These are phyloP conservation scores for Eupithecia tripunctaria DNA, from an alignment of 2,888 invertebrate species.

Conservation along the genomic window DNA sequence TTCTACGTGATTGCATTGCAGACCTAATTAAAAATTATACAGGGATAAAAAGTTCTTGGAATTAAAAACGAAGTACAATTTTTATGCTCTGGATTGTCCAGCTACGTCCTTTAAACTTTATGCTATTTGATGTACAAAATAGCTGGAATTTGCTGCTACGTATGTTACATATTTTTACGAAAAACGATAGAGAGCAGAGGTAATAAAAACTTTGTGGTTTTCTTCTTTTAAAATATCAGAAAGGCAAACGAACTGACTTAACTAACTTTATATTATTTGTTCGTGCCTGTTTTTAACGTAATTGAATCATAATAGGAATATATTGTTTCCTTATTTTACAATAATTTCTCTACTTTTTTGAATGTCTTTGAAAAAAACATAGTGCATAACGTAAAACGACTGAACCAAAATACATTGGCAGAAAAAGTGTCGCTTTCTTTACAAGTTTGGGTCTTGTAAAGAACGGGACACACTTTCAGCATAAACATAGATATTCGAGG, in stretches of 20 bases:
- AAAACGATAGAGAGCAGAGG: not conserved
- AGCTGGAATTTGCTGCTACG: not conserved
- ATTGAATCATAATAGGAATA: no score
- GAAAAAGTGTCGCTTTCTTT: no score
- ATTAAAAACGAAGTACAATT: not conserved
- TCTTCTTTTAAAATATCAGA: not conserved
- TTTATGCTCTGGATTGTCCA: not conserved
- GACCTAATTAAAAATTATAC: not conserved
- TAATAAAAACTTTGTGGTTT: not conserved
- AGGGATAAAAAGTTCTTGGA: not conserved
- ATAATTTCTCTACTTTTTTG: no score
- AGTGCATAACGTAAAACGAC: no score
- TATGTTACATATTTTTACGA: not conserved
- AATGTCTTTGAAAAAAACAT: no score
- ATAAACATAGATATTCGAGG: not conserved
- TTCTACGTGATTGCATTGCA: conserved; percentile 20
- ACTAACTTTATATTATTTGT: not conserved
- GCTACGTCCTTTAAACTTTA: not conserved
- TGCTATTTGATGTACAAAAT: not conserved
- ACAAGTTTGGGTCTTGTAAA: no score
- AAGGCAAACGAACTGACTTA: not conserved
- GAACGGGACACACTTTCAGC: not conserved
- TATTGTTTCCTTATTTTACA: no score
- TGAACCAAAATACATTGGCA: no score
- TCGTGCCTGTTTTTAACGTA: not conserved